Base-by-base conservation (phyloP, 2,113 vertebrate genomes). In the Nycticryphes semicollaris region DNA sequence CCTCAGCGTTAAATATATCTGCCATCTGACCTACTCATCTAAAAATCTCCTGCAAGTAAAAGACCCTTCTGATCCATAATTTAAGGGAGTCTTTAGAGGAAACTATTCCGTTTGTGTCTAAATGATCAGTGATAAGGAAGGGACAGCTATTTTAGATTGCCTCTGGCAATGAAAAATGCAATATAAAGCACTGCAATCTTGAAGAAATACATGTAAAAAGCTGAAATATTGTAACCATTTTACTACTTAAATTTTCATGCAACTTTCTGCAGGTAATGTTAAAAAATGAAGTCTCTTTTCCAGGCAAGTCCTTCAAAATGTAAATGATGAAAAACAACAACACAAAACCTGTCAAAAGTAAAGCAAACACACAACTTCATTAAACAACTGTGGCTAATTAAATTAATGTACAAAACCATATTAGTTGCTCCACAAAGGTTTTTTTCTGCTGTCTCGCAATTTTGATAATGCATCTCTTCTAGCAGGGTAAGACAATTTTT, bases 31-130 rank as follows among this genome's bases (percentile, higher is more conserved):
- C 37, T 53, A 41, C 14, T 83, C 20, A 41, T 80, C 43, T 67
- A 60, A 92, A 95, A 94, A 84, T 68, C 43, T 91, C 31, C 69
- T 72, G 64, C 48, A 84, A 90, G 47, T 84, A 54, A 77, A 88
- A 90, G 8, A 83, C 47, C 30, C 18, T 87, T 94, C 56, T 94
- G 76, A 89, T 94, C 89, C n/a, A 84, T 91, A 91, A 89, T 89
- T 92, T 87, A 87, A 81, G 60, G 15, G 12, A 74, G 10, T 75
- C 56, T 90, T 94, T 60, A 62, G 51, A 91, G 43, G 35, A 91
- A 95, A 92, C 14, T 66, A 22, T 75, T 94, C 51, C 9, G 3
- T 94, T 89, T 84, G 23, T 75, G 56, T 91, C 56, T 87, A 95
- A 84, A 67, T 84, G 24, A 89, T 89, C 63, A 87, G 56, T 48